These are phyloP conservation scores for Apis laboriosa DNA, from an alignment of 1,140 invertebrate genomes.

Conservation along the genomic window DNA sequence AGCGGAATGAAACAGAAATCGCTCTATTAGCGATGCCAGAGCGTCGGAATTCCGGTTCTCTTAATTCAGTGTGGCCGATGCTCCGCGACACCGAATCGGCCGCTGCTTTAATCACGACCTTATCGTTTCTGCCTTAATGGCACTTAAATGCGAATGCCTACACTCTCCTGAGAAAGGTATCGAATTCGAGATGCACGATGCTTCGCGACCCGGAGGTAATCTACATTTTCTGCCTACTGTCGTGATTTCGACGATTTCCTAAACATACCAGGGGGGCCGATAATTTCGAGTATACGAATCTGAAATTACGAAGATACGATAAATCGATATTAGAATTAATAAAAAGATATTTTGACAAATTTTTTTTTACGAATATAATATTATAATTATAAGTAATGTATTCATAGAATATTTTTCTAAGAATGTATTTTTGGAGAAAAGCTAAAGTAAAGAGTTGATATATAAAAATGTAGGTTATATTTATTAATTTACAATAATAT, in stretches of 20 bases:
- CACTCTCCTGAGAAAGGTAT: constrained; percentile 35
- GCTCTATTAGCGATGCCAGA: constrained; percentile 58
- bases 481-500: too few species aligned
- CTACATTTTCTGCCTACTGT: not conserved
- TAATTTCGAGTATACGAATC: not conserved
- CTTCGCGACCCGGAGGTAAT: not conserved
- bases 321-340: too few species aligned
- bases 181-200: not conserved
- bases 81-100: constrained; percentile 27
- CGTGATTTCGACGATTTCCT: constrained; percentile 6
- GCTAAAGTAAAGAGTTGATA: too few species aligned
- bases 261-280: not conserved
- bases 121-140: constrained; percentile 53
- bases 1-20: constrained; percentile 50
- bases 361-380: too few species aligned
- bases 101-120: constrained; percentile 54
- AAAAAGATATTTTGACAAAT: too few species aligned
- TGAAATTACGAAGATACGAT: not conserved
- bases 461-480: too few species aligned
- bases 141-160: constrained; percentile 48
- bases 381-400: too few species aligned
- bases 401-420: too few species aligned
- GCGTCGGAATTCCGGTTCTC: constrained; percentile 46
- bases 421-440: too few species aligned
- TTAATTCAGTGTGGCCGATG: constrained; percentile 43